These are phyloP conservation scores for Notarius quadriscutis DNA, from an alignment of 2,113 vertebrate species.

Conservation along the genomic window DNA sequence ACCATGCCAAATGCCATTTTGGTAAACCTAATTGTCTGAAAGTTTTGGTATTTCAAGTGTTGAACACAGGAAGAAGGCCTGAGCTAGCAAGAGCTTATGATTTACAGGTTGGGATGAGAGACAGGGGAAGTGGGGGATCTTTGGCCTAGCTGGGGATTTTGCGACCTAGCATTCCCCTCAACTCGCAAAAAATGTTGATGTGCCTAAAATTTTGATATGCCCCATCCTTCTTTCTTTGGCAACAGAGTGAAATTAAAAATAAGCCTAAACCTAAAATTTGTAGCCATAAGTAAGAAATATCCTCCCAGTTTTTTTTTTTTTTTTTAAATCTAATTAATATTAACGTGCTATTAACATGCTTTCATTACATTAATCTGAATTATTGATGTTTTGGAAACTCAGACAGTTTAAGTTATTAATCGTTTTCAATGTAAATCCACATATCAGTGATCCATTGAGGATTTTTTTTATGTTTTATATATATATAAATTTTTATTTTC, in stretches of 20 bases:
- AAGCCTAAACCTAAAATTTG: neutral
- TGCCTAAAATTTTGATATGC: neutral
- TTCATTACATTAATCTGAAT: neutral
- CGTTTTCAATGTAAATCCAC: neutral
- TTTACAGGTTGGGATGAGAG: neutral
- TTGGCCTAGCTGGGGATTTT: neutral
- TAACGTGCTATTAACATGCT: neutral
- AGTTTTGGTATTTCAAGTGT: neutral
- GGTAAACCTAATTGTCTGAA: neutral
- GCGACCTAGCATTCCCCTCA: neutral
- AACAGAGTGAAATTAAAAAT: neutral
- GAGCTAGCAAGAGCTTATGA: neutral
- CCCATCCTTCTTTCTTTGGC: neutral
- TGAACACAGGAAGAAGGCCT: neutral
- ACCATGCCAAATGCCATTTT: neutral
- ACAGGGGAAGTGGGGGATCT: neutral
- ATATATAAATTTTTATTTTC: no score
- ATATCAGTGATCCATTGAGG: neutral
- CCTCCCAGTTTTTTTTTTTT: no score
- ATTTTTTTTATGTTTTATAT: neutral
- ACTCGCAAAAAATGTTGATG: neutral
- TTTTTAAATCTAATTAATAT: no score
- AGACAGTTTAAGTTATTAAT: neutral
- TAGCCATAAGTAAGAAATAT: neutral
- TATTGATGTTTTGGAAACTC: neutral